Conservation (phyloP, 2,113 vertebrate species). For the Asarcornis scutulata region DNA sequence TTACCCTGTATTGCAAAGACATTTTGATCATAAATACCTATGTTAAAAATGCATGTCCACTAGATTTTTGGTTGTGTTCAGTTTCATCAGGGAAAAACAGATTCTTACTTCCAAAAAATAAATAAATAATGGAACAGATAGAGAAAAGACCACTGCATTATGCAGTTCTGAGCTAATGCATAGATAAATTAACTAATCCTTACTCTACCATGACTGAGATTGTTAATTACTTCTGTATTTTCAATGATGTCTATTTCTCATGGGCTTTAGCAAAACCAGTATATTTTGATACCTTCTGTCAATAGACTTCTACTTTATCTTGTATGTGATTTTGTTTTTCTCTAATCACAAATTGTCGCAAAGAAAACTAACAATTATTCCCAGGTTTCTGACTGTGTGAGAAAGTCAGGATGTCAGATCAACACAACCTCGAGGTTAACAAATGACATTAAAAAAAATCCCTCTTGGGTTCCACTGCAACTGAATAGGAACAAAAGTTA, state of each 20-base stretch:
- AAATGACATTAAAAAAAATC: conserved; percentile 24
- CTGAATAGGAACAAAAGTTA: conserved; percentile 51
- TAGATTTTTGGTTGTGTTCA: background rate
- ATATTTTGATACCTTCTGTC: background rate
- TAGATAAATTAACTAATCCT: background rate
- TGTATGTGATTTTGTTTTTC: conserved; percentile 33
- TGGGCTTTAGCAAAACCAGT: background rate
- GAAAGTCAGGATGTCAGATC: conserved; percentile 63
- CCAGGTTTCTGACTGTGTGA: conserved; percentile 47
- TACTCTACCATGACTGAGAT: background rate
- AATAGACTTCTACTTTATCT: background rate
- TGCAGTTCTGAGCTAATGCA: background rate
- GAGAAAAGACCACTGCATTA: background rate
- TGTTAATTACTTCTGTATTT: background rate
- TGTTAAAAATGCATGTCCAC: background rate
- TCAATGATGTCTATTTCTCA: background rate
- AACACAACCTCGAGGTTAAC: conserved; percentile 62
- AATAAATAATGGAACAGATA: background rate
- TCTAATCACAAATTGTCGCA: conserved; percentile 30
- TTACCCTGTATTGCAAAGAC: background rate
- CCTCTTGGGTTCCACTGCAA: conserved; percentile 41
- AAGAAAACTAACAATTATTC: conserved; percentile 60
- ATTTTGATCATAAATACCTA: background rate
- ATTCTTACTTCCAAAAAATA: background rate
- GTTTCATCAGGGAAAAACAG: background rate